These are phyloP conservation scores for Orestias chungarensis DNA, from an alignment of 2,797 vertebrate genomes.

Conservation along the genomic window DNA sequence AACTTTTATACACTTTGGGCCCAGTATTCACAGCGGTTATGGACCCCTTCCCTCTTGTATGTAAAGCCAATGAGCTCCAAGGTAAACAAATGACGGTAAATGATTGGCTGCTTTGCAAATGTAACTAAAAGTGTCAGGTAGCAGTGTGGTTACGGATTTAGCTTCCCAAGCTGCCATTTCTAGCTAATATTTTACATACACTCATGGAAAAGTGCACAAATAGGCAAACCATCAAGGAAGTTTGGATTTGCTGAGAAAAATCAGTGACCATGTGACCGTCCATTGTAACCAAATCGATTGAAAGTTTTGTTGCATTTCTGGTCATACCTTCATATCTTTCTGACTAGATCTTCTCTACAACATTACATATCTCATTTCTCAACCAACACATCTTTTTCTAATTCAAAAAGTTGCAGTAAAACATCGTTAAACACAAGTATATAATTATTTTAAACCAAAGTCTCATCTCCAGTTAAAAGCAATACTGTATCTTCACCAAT, in stretches of 20 bases:
- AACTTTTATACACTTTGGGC: background rate
- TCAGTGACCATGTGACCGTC: too few species aligned
- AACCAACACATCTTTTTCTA: too few species aligned
- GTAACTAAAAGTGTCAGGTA: too few species aligned
- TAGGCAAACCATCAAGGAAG: too few species aligned
- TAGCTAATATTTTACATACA: too few species aligned
- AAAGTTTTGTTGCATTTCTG: background rate
- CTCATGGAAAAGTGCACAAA: too few species aligned
- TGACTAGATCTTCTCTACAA: background rate
- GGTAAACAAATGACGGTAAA: background rate
- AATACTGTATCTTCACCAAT: too few species aligned
- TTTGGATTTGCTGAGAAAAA: too few species aligned
- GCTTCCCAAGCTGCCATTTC: too few species aligned
- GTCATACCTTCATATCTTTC: background rate
- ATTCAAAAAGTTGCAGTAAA: too few species aligned
- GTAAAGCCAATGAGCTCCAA: background rate
- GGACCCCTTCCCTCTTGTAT: background rate
- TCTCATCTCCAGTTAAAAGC: background rate
- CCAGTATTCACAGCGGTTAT: background rate
- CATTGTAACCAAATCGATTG: background rate
- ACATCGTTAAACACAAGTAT: background rate
- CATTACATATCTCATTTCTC: background rate
- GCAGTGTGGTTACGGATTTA: too few species aligned
- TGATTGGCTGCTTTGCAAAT: too few species aligned
- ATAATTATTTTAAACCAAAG: background rate